A percentile compares a stretch with the other conserved stretches of the same genome.
These are phyloP conservation scores for Macrosteles quadrilineatus DNA, from an alignment of 1,140 invertebrate genomes.

Conservation along the genomic window DNA sequence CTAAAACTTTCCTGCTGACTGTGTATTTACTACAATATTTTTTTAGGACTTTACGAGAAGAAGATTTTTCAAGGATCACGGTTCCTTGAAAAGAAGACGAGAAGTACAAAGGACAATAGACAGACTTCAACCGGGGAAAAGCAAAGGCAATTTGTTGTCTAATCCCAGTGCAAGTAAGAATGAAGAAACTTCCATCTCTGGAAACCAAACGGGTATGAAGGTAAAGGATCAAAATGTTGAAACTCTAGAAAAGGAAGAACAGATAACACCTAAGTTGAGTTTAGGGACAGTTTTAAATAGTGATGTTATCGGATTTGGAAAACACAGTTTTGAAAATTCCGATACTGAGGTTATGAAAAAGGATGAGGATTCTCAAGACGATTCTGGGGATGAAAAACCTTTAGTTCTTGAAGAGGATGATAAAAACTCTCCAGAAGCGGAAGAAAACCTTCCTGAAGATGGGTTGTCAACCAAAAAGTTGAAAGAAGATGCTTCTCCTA, in stretches of 20 bases:
- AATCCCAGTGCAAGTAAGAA: slow-evolving; percentile 45
- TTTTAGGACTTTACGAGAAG: slow-evolving; percentile 41
- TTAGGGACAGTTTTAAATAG: slow-evolving; percentile 75
- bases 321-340: slow-evolving; percentile 30
- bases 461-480: slow-evolving; percentile 34
- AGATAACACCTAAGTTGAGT: slow-evolving; percentile 74
- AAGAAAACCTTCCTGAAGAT: slow-evolving; percentile 41
- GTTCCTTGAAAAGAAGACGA: slow-evolving; percentile 55
- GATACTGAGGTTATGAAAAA: slow-evolving; percentile 22
- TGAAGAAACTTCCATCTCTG: slow-evolving; percentile 19
- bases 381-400: slow-evolving; percentile 49
- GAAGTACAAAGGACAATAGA: slow-evolving; percentile 81
- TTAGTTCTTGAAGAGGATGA: slow-evolving; percentile 29
- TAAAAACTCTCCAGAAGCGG: slow-evolving; percentile 31
- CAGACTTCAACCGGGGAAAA: slow-evolving; percentile 77
- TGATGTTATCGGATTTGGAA: slow-evolving; percentile 47
- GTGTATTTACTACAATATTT: too few species aligned
- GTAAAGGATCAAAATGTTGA: slow-evolving; percentile 57
- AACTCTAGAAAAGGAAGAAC: slow-evolving; percentile 56
- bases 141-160: slow-evolving; percentile 76
- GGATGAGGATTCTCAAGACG: slow-evolving; percentile 43
- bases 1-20: neutral
- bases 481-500: slow-evolving; percentile 45
- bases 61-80: slow-evolving; percentile 40
- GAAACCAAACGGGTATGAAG: slow-evolving; percentile 40